phyloP scores from a whole-genome alignment of 2,797 vertebrate species.

The Smutsia temminckii region DNA sequence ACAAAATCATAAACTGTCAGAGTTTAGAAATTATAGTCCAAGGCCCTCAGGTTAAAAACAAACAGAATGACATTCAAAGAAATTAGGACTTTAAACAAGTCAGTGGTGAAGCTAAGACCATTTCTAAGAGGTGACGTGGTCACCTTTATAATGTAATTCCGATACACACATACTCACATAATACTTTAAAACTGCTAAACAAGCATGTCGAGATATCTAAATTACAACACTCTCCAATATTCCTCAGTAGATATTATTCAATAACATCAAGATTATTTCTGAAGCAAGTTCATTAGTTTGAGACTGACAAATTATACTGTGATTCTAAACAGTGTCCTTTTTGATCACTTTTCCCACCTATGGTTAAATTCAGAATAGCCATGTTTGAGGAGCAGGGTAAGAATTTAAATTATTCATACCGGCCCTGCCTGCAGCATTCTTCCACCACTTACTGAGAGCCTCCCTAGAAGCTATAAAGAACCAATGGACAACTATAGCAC shows the following conservation, averaged over 20 bases:
- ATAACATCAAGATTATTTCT: not conserved
- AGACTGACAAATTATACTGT: not conserved
- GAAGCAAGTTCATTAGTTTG: not conserved
- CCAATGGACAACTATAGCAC: not conserved
- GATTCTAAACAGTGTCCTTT: not conserved
- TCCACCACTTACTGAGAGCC: not conserved
- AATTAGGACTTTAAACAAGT: not conserved
- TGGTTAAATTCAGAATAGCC: not conserved
- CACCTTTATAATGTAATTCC: not conserved
- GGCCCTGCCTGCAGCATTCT: not conserved
- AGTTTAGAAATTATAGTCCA: not conserved
- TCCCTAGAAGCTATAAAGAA: not conserved
- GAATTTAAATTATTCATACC: not conserved
- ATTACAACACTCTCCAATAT: not conserved
- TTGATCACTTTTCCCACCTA: not conserved
- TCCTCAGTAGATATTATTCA: not conserved
- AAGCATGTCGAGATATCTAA: not conserved
- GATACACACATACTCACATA: not conserved
- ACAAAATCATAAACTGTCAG: not conserved
- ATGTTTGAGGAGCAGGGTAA: not conserved
- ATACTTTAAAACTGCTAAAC: not conserved
- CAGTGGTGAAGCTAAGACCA: not conserved
- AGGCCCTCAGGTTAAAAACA: not conserved
- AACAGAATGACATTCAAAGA: not conserved
- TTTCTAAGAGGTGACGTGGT: not conserved